Evolutionary conservation across 2,113 vertebrate genomes (phyloP), one percentile per base, ranked within the genome.

Genomic region (Xyliphius kryptos): DNA sequence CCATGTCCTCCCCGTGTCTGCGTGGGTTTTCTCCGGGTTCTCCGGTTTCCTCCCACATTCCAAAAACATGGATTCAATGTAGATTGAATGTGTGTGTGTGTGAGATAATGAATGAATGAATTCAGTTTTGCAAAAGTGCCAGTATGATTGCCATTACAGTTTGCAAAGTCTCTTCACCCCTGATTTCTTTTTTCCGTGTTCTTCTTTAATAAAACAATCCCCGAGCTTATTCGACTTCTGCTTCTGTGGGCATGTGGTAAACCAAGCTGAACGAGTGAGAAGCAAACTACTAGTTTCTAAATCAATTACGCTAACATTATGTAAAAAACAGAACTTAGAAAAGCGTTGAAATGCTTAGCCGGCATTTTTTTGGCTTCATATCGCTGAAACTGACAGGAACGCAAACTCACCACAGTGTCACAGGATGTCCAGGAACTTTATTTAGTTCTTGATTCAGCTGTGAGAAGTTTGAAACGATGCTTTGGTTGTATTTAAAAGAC

Each of bases 271-370:
- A 52, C 47, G 26, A 46, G 53, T 47, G 46, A 20, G 16, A 53
- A 32, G 15, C 14, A n/a, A 55, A 66, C 15, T 7, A 36, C 15
- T 32, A n/a, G 10, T 17, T 6, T n/a, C 48, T 48, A 70, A 59
- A 65, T 56, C 32, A 66, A 66, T 61, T 56, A 49, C 47, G 60
- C 41, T 49, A 19, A 55, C 57, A 61, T 65, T 70, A 55, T 48
- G 15, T 56, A 37, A 64, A 60, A 51, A 16, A 20, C 19, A 17
- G n/a, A 22, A 8, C 19, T 56, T 55, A 6, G 36, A 32, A 49
- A 49, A 66, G 44, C 12, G 11, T 13, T 16, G 43, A 46, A 55
- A 36, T 70, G 56, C 56, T 66, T 49, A 60, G 3, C 17, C 20
- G 36, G 68, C 51, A 60, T 13, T 59, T 65, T 59, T 65, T 59